Conservation (phyloP, 1,140 invertebrate species). For the Lasioglossum baleicum region DNA sequence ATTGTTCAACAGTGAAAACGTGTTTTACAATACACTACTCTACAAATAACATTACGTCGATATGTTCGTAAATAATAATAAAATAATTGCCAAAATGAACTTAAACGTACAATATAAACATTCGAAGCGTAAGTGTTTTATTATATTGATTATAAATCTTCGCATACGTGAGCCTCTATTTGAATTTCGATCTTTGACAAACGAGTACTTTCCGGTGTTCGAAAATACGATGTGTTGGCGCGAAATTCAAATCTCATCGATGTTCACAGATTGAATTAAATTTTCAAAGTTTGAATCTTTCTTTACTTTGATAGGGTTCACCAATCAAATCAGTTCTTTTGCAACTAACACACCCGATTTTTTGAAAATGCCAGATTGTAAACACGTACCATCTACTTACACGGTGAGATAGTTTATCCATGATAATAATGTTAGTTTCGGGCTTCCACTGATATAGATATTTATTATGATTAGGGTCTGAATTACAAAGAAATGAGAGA, state of each 20-base stretch:
- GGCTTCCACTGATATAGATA: neutral
- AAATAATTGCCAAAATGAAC: neutral
- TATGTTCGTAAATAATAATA: constrained; percentile 5
- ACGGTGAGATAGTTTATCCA: constrained; percentile 31
- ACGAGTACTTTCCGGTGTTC: neutral
- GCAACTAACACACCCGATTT: neutral
- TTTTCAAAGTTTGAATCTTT: neutral
- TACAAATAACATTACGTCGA: neutral
- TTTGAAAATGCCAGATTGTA: constrained; percentile 44
- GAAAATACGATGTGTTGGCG: neutral
- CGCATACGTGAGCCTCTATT: too few species aligned
- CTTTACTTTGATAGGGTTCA: neutral
- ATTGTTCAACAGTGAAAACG: neutral
- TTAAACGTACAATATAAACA: neutral
- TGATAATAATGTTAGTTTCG: neutral
- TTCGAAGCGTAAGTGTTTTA: constrained; percentile 15
- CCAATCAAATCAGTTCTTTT: neutral
- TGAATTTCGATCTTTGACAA: neutral
- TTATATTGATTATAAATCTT: neutral
- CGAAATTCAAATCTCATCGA: too few species aligned
- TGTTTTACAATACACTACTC: neutral
- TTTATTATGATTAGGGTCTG: constrained; percentile 78
- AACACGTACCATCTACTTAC: constrained; percentile 49
- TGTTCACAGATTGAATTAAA: neutral
- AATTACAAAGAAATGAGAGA: constrained; percentile 81